These are phyloP conservation scores for Tiliqua scincoides DNA, from an alignment of 2,113 vertebrate species.

Conservation along the genomic window DNA sequence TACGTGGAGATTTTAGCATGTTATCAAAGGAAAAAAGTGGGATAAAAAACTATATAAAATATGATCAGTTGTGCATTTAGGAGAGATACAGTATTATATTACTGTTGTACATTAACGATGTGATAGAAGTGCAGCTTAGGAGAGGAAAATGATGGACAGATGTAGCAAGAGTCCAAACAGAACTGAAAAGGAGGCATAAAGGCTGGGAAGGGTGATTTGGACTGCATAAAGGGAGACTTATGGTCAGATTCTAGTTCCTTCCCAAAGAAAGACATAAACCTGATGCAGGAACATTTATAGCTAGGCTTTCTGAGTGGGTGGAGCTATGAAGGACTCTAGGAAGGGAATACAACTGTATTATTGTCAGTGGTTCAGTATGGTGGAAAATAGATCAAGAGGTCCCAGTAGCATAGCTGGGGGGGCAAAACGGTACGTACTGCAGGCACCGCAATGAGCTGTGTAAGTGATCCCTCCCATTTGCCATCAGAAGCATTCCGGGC, in stretches of 20 bases:
- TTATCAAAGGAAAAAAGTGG: slow-evolving; percentile 37
- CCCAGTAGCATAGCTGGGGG: no score
- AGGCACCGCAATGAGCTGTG: no score
- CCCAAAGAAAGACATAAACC: no score
- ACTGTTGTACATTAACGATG: background rate
- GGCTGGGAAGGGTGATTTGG: background rate
- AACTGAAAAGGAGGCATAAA: background rate
- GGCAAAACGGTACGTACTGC: no score
- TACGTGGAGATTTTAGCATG: background rate
- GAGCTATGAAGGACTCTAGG: background rate
- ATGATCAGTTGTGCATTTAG: slow-evolving; percentile 23
- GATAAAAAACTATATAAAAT: slow-evolving; percentile 19
- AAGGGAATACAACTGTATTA: no score
- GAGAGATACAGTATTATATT: background rate
- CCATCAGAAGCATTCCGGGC: no score
- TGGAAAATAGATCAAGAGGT: background rate
- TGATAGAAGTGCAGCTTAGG: background rate
- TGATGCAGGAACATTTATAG: no score
- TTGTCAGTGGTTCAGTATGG: background rate
- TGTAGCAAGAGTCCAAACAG: background rate
- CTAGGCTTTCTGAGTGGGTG: background rate
- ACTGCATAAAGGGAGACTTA: background rate
- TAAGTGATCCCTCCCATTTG: no score
- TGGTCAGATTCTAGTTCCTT: background rate
- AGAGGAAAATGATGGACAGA: no score